Conservation (phyloP, 2,888 invertebrate species). For the Ferrisia virgata region DNA sequence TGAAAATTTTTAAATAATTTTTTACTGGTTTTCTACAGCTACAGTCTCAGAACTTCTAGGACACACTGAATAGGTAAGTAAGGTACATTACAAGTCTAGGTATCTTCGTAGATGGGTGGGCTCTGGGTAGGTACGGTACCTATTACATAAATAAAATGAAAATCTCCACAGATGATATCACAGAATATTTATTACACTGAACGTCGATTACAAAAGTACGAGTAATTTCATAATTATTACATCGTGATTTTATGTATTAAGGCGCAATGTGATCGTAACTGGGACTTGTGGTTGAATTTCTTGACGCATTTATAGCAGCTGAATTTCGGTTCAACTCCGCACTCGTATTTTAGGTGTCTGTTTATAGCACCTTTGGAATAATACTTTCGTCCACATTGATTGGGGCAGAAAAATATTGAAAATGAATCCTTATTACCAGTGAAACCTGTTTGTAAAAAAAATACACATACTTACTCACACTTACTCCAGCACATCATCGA, state of each 20-base stretch:
- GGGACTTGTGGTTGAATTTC: slow-evolving; percentile 38
- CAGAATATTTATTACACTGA: neutral
- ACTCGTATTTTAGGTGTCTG: slow-evolving; percentile 52
- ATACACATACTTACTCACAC: neutral
- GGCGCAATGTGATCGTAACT: slow-evolving; percentile 11
- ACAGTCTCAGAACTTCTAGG: too few relatives aligned
- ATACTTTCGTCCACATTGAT: slow-evolving; percentile 52
- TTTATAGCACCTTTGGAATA: slow-evolving; percentile 52
- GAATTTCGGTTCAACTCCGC: slow-evolving; percentile 53
- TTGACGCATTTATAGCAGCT: slow-evolving; percentile 50
- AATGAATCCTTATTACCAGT: neutral
- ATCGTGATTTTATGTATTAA: neutral
- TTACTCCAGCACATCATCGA: too few relatives aligned
- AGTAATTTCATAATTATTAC: too few relatives aligned
- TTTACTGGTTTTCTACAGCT: too few relatives aligned
- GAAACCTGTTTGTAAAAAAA: neutral
- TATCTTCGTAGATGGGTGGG: too few relatives aligned
- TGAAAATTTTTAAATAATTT: too few relatives aligned
- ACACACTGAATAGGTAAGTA: too few relatives aligned
- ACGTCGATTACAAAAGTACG: too few relatives aligned
- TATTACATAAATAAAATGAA: too few relatives aligned
- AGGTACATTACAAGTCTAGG: too few relatives aligned
- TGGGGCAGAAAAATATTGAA: slow-evolving; percentile 9
- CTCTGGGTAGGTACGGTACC: too few relatives aligned
- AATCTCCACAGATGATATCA: too few relatives aligned